phyloP scores from a whole-genome alignment of 37 sponge, comb jelly and placozoan genomes.

The Aphrocallistes beatrix region DNA sequence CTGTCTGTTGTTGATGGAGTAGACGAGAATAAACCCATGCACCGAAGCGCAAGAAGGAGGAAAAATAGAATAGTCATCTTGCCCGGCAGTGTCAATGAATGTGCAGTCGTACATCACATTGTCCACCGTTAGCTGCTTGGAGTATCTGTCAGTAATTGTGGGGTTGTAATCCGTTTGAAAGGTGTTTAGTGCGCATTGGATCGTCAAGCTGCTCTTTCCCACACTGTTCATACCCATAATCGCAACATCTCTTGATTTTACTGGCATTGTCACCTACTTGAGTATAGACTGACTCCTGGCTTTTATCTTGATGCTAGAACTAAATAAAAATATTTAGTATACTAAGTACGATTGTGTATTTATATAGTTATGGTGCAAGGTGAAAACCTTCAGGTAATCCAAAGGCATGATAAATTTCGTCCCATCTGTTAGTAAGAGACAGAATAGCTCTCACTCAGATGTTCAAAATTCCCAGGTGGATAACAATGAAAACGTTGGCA shows the following conservation, averaged over 20 bases:
- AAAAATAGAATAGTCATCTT: background rate
- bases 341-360: background rate
- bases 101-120: background rate
- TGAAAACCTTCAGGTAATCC: too few species aligned
- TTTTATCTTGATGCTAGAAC: background rate
- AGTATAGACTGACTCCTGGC: too few species aligned
- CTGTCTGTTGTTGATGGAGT: background rate
- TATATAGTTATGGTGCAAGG: too few species aligned
- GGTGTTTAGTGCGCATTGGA: background rate
- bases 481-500: too few species aligned
- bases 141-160: background rate
- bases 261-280: background rate
- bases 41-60: background rate
- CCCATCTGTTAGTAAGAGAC: too few species aligned
- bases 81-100: background rate
- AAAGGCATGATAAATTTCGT: too few species aligned
- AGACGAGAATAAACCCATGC: background rate
- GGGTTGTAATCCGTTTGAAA: conserved; percentile 8
- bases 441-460: too few species aligned
- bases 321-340: background rate
- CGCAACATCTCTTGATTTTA: background rate
- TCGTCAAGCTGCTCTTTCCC: background rate
- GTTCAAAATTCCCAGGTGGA: too few species aligned
- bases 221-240: conserved; percentile 13
- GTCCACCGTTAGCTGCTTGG: background rate